Evolutionary conservation across 2,113 vertebrate species (phyloP), one percentile per base, ranked within the genome.

Genomic region (Psittacus erithacus): DNA sequence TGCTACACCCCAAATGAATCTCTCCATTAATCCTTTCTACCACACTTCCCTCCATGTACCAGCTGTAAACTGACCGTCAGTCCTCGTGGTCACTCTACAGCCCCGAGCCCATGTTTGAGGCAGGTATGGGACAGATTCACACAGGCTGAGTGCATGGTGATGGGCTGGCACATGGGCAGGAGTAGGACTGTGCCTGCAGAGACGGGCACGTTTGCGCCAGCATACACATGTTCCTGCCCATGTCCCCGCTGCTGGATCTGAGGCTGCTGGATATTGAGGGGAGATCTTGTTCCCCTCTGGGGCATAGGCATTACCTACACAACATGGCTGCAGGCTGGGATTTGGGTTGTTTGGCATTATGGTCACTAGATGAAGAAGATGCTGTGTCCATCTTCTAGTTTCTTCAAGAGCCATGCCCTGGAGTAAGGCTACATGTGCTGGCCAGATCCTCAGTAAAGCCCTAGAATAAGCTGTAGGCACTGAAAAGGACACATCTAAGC

Each of bases 171-270:
- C 57, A 19, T 3, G 5, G 73, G 57, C 55, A 86, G 64, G 79
- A 28, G 13, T 75, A 91, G 91, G 82, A 64, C 76, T 1, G 2
- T 77, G 79, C 68, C 67, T 80, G 73, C 81, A 60, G 89, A 73
- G 83, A 73, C 38, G 89, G 91, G 93, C 81, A 95, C 1, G 0
- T 83, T 67, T 67, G 80, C 62, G 81, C 93, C 76, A 43, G 60
- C 27, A 5, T 33, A 81, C 95, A 95, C 44, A 22, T 95, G 93
- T 49, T 92, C 69, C 93, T 82, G 86, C 94, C 93, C 84, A 89
- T 74, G 2, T 52, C 91, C 93, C 94, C 2, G 3, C 91, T 86
- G 89, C 82, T 5, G 0, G 39, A 79, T 92, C 59, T 7, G 0
- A 73, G 44, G 75, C 88, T 95, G 88, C 13, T 28, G 67, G 67